These are phyloP conservation scores for Muscicapa adusta DNA, from an alignment of 2,113 vertebrate genomes.

Conservation along the genomic window DNA sequence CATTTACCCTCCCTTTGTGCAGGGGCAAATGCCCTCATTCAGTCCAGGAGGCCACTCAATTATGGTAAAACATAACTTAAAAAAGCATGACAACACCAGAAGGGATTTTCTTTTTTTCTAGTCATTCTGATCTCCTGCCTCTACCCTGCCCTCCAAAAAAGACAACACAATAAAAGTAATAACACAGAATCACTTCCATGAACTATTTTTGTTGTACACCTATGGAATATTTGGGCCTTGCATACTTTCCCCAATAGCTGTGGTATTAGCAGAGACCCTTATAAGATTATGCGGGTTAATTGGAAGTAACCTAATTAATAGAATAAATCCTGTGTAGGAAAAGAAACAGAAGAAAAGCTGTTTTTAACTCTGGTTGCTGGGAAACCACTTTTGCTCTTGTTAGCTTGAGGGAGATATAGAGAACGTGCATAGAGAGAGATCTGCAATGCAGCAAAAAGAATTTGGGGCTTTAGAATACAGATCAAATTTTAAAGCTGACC, in stretches of 20 bases:
- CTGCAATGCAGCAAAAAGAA: slow-evolving; percentile 64
- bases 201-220: background rate
- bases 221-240: slow-evolving; percentile 16
- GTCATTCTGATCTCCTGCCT: background rate
- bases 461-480: slow-evolving; percentile 34
- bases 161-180: background rate
- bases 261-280: slow-evolving; percentile 61
- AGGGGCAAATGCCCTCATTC: background rate
- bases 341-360: slow-evolving; percentile 71
- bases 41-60: background rate
- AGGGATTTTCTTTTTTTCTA: background rate
- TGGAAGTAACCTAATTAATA: slow-evolving; percentile 77
- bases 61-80: background rate
- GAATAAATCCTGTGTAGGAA: slow-evolving; percentile 67
- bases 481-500: slow-evolving; percentile 10
- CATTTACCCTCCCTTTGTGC: background rate
- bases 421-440: slow-evolving; percentile 46
- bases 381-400: slow-evolving; percentile 68
- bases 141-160: background rate
- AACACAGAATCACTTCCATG: background rate
- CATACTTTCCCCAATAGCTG: slow-evolving; percentile 49
- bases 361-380: slow-evolving; percentile 71
- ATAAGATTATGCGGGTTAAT: slow-evolving; percentile 69
- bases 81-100: background rate
- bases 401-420: slow-evolving; percentile 66